Percentiles rank a stretch among this genome's conserved stretches.
These are phyloP conservation scores for Hypothenemus hampei DNA, from an alignment of 1,140 invertebrate species.

Conservation along the genomic window DNA sequence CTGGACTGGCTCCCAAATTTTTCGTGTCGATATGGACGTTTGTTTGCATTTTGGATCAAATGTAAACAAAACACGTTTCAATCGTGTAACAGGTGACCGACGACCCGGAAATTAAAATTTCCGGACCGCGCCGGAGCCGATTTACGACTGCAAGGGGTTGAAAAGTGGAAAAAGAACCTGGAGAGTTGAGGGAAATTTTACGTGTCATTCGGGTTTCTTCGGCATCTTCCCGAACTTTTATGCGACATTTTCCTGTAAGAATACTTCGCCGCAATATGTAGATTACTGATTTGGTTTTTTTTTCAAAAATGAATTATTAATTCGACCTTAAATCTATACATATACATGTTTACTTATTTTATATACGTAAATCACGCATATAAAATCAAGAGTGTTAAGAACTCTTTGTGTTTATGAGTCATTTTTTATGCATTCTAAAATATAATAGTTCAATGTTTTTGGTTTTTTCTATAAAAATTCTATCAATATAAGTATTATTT, in stretches of 20 bases:
- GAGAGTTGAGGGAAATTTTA: too few species aligned
- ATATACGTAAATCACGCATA: too few species aligned
- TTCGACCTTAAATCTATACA: too few species aligned
- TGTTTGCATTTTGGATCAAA: conserved; percentile 60
- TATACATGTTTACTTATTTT: too few species aligned
- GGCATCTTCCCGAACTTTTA: conserved; percentile 22
- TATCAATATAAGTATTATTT: too few species aligned
- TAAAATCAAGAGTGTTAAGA: too few species aligned
- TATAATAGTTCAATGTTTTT: too few species aligned
- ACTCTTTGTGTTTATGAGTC: too few species aligned
- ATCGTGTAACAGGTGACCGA: conserved; percentile 27
- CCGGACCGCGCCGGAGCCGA: conserved; percentile 3
- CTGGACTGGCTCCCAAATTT: conserved; percentile 52
- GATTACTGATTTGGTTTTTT: background rate
- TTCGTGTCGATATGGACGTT: conserved; percentile 63
- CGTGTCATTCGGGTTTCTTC: conserved; percentile 10
- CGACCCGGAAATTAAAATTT: conserved; percentile 4
- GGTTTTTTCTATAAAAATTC: too few species aligned
- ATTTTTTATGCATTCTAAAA: too few species aligned
- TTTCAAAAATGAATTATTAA: too few species aligned
- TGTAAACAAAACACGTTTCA: conserved; percentile 3
- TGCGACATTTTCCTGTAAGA: conserved; percentile 18
- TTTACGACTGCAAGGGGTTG: background rate
- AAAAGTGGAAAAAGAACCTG: too few species aligned
- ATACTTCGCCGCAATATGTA: conserved; percentile 4